phyloP scores from a whole-genome alignment of 2,113 vertebrate genomes.

The Bos javanicus region DNA sequence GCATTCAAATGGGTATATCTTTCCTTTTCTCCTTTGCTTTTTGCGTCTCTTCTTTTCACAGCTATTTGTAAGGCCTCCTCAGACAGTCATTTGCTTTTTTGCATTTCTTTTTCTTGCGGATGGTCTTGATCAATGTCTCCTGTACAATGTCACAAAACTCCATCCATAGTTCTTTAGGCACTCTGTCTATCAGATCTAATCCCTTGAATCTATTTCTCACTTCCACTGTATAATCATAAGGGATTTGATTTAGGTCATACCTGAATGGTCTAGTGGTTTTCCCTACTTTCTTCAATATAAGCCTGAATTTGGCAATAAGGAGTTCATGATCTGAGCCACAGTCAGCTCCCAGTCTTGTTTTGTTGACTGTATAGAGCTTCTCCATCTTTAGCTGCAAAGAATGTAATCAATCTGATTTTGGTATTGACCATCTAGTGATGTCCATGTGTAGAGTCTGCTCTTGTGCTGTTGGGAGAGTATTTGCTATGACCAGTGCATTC shows the following conservation, averaged over 20 bases:
- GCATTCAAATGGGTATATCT: not conserved
- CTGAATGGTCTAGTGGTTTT: not conserved
- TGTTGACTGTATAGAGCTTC: not conserved
- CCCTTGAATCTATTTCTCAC: not conserved
- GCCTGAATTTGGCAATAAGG: not conserved
- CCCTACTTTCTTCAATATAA: not conserved
- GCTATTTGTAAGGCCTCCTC: not conserved
- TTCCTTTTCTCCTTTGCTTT: not conserved
- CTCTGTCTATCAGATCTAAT: not conserved
- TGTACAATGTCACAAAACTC: not conserved
- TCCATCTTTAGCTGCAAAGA: not conserved
- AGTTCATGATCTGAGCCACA: not conserved
- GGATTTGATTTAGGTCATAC: not conserved
- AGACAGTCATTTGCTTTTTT: not conserved
- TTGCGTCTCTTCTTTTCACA: not conserved
- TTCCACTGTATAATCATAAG: not conserved
- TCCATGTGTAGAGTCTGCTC: not conserved
- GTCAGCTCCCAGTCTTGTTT: not conserved
- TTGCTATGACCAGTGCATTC: not conserved
- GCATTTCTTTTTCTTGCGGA: not conserved
- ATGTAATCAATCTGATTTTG: not conserved
- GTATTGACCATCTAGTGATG: not conserved
- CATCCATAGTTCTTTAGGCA: not conserved
- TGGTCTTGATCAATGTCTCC: not conserved
- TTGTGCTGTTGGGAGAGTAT: not conserved